Conservation (phyloP, 2,797 vertebrate genomes). For the Falco peregrinus region DNA sequence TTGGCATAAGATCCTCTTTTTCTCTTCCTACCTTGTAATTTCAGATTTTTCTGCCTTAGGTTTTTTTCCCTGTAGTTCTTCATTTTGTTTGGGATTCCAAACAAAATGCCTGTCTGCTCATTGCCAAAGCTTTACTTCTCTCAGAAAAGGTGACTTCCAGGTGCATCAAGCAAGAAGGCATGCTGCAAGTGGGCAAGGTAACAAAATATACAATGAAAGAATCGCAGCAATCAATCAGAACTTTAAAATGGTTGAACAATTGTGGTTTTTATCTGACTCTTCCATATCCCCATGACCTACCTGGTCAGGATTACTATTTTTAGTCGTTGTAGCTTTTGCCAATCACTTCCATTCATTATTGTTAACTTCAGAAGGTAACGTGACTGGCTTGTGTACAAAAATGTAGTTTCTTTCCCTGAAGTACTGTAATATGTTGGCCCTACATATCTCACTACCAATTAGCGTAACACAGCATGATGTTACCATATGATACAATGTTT, state of each 20-base stretch:
- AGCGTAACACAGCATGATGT: not conserved
- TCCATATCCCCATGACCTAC: not conserved
- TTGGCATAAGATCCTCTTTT: not conserved
- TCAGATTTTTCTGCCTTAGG: not conserved
- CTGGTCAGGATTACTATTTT: not conserved
- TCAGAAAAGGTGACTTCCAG: not conserved
- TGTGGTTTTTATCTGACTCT: not conserved
- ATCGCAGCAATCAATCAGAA: not conserved
- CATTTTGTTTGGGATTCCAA: not conserved
- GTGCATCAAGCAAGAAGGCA: not conserved
- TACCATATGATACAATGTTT: not conserved
- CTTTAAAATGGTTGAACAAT: not conserved
- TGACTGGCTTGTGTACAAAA: not conserved
- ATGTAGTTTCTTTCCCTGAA: not conserved
- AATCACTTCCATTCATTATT: not conserved
- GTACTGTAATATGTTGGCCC: not conserved
- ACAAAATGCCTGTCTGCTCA: not conserved
- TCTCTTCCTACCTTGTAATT: not conserved
- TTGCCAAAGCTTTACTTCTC: not conserved
- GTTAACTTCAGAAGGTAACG: not conserved
- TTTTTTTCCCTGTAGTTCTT: not conserved
- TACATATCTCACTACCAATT: not conserved
- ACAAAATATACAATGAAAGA: not conserved
- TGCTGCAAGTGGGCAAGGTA: not conserved
- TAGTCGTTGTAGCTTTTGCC: not conserved